Conservation (phyloP, 2,113 vertebrate genomes). For the Scatophagus argus region DNA sequence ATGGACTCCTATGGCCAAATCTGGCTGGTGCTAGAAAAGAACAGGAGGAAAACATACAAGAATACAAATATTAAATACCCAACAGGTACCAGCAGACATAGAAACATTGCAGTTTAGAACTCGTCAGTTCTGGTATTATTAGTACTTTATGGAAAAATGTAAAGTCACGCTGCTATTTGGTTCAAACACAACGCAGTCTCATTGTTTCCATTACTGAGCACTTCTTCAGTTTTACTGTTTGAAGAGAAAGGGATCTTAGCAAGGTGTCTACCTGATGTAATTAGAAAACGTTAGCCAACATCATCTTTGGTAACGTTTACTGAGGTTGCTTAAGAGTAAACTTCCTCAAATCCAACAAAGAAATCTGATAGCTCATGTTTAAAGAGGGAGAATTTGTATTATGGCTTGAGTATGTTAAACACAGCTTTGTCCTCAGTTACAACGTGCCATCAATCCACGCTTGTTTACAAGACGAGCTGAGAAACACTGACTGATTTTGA, state of each 20-base stretch:
- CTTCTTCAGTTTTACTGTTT: neutral
- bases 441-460: neutral
- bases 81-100: no score
- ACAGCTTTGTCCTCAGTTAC: neutral
- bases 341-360: neutral
- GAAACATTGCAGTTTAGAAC: neutral
- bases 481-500: conserved; percentile 22
- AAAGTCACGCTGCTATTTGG: neutral
- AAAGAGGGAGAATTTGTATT: neutral
- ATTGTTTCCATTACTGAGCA: neutral
- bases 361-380: neutral
- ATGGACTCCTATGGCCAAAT: conserved; percentile 95
- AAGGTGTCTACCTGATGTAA: neutral
- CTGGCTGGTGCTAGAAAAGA: conserved; percentile 93
- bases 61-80: neutral
- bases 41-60: neutral
- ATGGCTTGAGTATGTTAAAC: neutral
- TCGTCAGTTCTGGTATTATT: neutral
- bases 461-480: conserved; percentile 19
- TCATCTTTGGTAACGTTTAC: neutral
- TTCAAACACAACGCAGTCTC: neutral
- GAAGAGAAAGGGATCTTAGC: neutral
- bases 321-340: neutral
- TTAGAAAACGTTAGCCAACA: neutral
- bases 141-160: neutral